phyloP scores from a whole-genome alignment of 2,888 invertebrate genomes.

The Lysandra bellargus region DNA sequence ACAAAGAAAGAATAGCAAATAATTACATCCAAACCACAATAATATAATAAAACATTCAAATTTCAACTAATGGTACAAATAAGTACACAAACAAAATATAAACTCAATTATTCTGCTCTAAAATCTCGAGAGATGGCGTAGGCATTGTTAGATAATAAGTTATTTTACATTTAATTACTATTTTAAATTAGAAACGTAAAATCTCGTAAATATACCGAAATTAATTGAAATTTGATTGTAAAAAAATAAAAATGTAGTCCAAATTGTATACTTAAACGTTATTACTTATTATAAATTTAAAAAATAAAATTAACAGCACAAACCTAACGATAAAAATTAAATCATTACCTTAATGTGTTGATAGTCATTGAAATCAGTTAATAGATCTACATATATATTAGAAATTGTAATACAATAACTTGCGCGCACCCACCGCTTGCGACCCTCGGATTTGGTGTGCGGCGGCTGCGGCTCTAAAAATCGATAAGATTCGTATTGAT shows the following conservation, averaged over 20 bases:
- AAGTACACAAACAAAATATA: neutral
- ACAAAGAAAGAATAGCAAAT: neutral
- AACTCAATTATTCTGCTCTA: neutral
- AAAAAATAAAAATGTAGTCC: neutral
- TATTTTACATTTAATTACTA: neutral
- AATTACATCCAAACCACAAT: neutral
- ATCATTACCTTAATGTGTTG: neutral
- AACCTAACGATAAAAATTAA: neutral
- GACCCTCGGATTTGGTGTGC: constrained; percentile 73
- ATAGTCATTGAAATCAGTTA: neutral
- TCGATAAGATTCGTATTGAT: constrained; percentile 89
- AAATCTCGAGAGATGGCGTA: constrained; percentile 15
- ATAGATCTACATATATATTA: constrained; percentile 28
- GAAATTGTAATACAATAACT: constrained; percentile 40
- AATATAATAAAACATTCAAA: neutral
- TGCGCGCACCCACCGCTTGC: constrained; percentile 78
- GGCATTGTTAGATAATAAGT: neutral
- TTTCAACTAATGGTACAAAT: neutral
- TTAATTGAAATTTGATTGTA: neutral
- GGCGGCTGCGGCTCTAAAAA: constrained; percentile 84
- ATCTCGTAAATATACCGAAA: neutral
- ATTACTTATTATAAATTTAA: neutral
- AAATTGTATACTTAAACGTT: too few species aligned
- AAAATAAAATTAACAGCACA: neutral
- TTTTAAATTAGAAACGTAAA: neutral